A percentile compares a stretch with the other conserved stretches of the same genome.
Evolutionary conservation across 1,140 invertebrate genomes (phyloP).

Genomic region (Orussus abietinus): DNA sequence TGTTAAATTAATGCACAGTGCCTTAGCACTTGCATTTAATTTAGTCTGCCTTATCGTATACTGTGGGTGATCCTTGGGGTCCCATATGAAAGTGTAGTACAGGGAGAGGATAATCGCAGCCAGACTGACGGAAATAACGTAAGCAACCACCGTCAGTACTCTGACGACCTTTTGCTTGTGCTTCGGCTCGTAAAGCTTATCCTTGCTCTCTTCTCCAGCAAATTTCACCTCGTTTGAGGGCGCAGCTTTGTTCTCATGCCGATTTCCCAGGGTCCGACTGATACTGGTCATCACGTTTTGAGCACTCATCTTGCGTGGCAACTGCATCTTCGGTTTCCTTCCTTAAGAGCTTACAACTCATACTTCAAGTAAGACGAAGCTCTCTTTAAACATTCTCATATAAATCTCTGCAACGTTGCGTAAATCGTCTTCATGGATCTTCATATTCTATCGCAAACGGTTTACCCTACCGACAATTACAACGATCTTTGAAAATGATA

Average conservation of each 20-base stretch:
- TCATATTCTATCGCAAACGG: too few species aligned
- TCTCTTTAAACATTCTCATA: too few species aligned
- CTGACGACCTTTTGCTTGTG: slow-evolving; percentile 83
- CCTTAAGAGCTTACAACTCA: slow-evolving; percentile 7
- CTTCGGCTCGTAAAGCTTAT: slow-evolving; percentile 75
- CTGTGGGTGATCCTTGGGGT: slow-evolving; percentile 59
- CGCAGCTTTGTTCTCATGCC: slow-evolving; percentile 38
- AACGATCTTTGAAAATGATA: too few species aligned
- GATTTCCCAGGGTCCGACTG: slow-evolving; percentile 39
- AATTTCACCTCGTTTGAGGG: slow-evolving; percentile 63
- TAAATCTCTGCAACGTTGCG: too few species aligned
- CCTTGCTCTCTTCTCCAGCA: slow-evolving; percentile 74
- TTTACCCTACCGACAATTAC: too few species aligned
- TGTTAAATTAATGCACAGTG: slow-evolving; percentile 15
- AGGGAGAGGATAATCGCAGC: slow-evolving; percentile 92
- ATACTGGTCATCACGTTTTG: slow-evolving; percentile 50
- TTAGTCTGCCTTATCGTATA: slow-evolving; percentile 14
- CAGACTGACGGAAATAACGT: slow-evolving; percentile 91
- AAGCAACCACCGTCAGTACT: slow-evolving; percentile 92
- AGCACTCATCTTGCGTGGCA: slow-evolving; percentile 48
- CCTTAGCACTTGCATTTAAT: slow-evolving; percentile 15
- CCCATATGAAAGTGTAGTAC: slow-evolving; percentile 96
- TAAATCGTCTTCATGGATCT: too few species aligned
- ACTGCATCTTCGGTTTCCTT: slow-evolving; percentile 31
- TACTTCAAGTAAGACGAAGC: too few species aligned